Conservation (phyloP, 2,888 invertebrate species). For the Drosophila sordidapex region DNA sequence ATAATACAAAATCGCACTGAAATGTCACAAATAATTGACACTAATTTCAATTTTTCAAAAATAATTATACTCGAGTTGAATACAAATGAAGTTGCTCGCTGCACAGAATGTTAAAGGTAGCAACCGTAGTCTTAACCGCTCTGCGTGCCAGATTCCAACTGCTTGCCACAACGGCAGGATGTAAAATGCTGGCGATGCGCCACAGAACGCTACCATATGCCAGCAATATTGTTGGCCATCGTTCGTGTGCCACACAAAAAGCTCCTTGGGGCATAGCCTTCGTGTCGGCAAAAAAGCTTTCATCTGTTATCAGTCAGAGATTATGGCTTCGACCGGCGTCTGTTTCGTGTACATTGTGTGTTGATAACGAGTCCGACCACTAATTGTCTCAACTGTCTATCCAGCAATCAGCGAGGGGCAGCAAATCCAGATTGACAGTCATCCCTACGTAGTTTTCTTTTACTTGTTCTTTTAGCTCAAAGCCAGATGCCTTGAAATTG, state of each 20-base stretch:
- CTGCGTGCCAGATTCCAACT: conserved; percentile 47
- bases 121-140: conserved; percentile 4
- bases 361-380: conserved; percentile 64
- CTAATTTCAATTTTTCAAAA: not conserved
- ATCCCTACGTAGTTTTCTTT: conserved; percentile 14
- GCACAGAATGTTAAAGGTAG: conserved; percentile 26
- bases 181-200: conserved; percentile 67
- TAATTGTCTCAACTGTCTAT: conserved; percentile 35
- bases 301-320: conserved; percentile 62
- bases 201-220: conserved; percentile 69
- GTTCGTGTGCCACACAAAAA: conserved; percentile 39
- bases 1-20: not conserved
- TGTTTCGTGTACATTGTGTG: conserved; percentile 18
- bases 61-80: conserved; percentile 9
- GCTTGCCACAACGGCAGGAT: conserved; percentile 75
- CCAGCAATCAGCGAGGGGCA: conserved; percentile 34
- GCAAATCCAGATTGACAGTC: conserved; percentile 33
- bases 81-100: conserved; percentile 16
- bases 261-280: conserved; percentile 53
- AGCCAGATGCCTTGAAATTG: conserved; percentile 7
- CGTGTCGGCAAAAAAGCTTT: conserved; percentile 50
- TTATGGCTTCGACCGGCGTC: conserved; percentile 36
- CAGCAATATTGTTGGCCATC: conserved; percentile 51
- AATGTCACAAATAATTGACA: conserved; percentile 4
- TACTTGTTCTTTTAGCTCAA: conserved; percentile 1